Evolutionary conservation across 2,797 vertebrate genomes (phyloP), one percentile per base, ranked within the genome.

Genomic region (Eospalax fontanierii): DNA sequence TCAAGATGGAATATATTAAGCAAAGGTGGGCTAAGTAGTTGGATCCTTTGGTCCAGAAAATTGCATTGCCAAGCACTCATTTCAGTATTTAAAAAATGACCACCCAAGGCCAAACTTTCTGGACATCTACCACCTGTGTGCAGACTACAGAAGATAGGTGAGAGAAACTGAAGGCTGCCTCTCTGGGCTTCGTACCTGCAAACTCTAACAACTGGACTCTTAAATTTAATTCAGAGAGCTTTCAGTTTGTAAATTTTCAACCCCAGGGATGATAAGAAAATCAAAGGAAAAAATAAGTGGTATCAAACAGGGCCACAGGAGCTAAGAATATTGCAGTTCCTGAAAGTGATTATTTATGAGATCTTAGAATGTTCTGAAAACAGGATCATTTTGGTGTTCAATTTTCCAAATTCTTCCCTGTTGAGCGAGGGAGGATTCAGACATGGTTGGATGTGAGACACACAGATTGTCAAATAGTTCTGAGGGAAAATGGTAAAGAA

Each of bases 11-110:
- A 61, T 73, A 71, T 30, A 54, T 89, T 73, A 75, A 61, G 68
- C 24, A 38, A 50, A 81, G 33, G 35, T 33, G 15, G 65, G 21
- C 33, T 43, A 24, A 84, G 21, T 18, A 81, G 15, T 22, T 54
- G 15, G 26, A 7, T 19, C 14, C 22, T 35, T 87, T 40, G 18
- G 78, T 73, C 9, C 86, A 83, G 70, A 82, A 83, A 89, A 92
- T 35, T 86, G 22, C 38, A 19, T 43, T 81, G 33, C 33, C 68
- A 54, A 33, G 46, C 26, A 35, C 18, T 81, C 80, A 66, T 28
- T 86, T 89, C n/a, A 82, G 2, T 4, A 61, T 87, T 89, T 90
- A 59, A 61, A 95, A 54, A 85, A 82, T 40, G 21, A 26, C 63
- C 2, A n/a, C 33, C 33, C 35, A 57, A 3, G 78, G 6, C n/a